phyloP scores from a whole-genome alignment of 1,140 invertebrate genomes.

The Euura saliciscinereae region DNA sequence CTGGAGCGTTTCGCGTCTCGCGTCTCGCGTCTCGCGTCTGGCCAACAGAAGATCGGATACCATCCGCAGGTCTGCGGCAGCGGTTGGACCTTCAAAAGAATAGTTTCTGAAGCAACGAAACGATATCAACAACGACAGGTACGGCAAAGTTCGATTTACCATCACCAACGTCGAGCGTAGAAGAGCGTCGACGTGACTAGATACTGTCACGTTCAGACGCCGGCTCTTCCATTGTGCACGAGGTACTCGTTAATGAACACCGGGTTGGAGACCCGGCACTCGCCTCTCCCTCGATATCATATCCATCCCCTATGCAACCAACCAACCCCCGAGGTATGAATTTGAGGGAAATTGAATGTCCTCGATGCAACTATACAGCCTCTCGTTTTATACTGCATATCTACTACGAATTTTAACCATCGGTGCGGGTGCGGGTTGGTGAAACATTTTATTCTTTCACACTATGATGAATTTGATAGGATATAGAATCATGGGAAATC shows the following conservation, averaged over 20 bases:
- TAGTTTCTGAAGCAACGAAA: no score
- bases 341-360: slow-evolving; percentile 51
- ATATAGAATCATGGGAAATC: no score
- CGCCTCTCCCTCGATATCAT: not conserved
- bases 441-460: no score
- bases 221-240: slow-evolving; percentile 31
- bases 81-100: no score
- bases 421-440: no score
- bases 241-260: slow-evolving; percentile 12
- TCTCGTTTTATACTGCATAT: no score
- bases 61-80: no score
- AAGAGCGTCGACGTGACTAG: slow-evolving; percentile 35
- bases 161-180: not conserved
- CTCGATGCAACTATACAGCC: slow-evolving; percentile 24
- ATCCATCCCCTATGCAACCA: slow-evolving; percentile 13
- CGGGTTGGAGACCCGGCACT: not conserved
- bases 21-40: slow-evolving; percentile 25
- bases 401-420: no score
- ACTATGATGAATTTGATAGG: no score
- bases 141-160: no score
- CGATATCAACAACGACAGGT: no score
- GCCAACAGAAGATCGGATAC: not conserved
- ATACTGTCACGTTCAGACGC: slow-evolving; percentile 54
- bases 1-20: slow-evolving; percentile 20
- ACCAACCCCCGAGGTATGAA: not conserved